Evolutionary conservation across 2,888 invertebrate genomes (phyloP).

Genomic region (Drosophila neotestacea): DNA sequence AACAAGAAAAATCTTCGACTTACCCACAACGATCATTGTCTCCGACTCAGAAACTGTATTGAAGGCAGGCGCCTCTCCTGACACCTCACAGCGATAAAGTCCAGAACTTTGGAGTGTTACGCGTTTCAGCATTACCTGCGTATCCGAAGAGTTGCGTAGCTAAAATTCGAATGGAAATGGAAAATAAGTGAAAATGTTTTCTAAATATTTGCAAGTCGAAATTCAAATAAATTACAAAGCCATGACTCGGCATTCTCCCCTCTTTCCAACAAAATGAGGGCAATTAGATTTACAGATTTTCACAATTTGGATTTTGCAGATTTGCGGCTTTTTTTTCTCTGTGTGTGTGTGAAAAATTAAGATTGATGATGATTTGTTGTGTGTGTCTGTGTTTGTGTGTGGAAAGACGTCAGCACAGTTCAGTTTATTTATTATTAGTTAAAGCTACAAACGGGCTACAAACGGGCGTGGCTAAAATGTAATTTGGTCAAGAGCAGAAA

Average conservation of each 20-base stretch:
- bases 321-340: constrained; percentile 29
- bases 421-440: constrained; percentile 69
- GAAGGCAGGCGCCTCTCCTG: constrained; percentile 91
- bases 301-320: constrained; percentile 59
- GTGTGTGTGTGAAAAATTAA: constrained; percentile 65
- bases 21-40: constrained; percentile 91
- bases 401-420: not conserved
- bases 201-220: constrained; percentile 53
- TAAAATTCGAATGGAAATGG: constrained; percentile 67
- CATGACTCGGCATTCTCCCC: constrained; percentile 60
- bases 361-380: constrained; percentile 73
- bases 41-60: constrained; percentile 91
- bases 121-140: constrained; percentile 88
- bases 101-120: constrained; percentile 90
- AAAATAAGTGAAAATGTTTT: constrained; percentile 20
- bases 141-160: constrained; percentile 89
- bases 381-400: not conserved
- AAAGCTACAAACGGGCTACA: constrained; percentile 28
- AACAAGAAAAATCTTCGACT: constrained; percentile 77
- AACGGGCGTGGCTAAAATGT: constrained; percentile 51
- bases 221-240: constrained; percentile 64
- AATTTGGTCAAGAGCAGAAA: constrained; percentile 66
- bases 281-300: constrained; percentile 75
- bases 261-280: constrained; percentile 35
- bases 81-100: constrained; percentile 91